Conservation (phyloP, 2,113 vertebrate species). For the Zosterops pallidus region DNA sequence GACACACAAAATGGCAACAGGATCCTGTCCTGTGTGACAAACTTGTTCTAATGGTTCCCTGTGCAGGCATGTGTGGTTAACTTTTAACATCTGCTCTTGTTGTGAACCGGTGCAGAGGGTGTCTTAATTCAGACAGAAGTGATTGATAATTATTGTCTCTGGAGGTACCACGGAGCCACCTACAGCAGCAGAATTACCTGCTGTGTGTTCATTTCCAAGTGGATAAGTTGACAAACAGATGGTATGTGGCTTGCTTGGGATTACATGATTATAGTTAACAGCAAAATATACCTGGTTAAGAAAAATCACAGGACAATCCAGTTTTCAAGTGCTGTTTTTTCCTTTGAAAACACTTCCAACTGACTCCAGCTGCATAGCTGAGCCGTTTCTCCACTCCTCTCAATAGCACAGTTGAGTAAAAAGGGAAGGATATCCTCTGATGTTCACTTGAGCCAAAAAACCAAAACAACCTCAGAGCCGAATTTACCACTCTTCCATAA, state of each 20-base stretch:
- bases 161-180: neutral
- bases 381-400: neutral
- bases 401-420: conserved; percentile 24
- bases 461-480: conserved; percentile 13
- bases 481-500: conserved; percentile 4
- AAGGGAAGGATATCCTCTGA: conserved; percentile 41
- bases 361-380: neutral
- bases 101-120: neutral
- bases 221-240: neutral
- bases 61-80: neutral
- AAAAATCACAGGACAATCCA: neutral
- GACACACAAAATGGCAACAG: neutral
- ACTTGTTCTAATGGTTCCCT: neutral
- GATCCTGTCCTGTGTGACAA: neutral
- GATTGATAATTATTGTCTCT: neutral
- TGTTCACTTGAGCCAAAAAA: conserved; percentile 11
- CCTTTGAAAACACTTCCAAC: neutral
- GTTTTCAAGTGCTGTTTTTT: conserved; percentile 12
- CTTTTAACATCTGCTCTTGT: neutral
- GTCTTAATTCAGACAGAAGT: neutral
- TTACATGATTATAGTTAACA: neutral
- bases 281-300: neutral
- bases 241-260: neutral
- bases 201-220: neutral
- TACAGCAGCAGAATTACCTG: neutral